Base-by-base conservation (phyloP, 1,140 invertebrate species). In the Dinoponera quadriceps region DNA sequence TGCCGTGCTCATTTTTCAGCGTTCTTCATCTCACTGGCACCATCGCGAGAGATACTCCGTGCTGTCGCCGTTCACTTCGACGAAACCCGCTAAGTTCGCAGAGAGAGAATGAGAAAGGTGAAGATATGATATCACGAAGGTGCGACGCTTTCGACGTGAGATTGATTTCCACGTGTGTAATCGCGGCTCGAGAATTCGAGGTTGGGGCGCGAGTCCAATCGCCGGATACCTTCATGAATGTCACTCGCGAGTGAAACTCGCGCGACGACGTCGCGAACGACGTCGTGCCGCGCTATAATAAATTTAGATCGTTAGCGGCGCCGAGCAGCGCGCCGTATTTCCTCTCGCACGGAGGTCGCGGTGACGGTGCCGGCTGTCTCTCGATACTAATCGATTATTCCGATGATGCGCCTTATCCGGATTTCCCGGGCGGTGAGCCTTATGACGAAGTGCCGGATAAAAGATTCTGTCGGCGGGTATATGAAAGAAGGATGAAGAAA, bases 401-500 rank as follows among this genome's bases (percentile, higher is more conserved):
- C 65, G 66, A 87, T 85, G 78, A 84, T 66, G 44, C 63, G 69
- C 57, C 66, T 74, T 57, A 77, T 87, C 62, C 20, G 72, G 85
- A 81, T 69, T 27, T 73, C 29, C 54, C 59, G 65, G n/a, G 27
- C 44, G 29, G 20, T 68, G 68, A 69, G 66, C 25, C 51, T 51
- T 60, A 69, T 71, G 86, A 82, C 83, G 87, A 80, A 82, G 75
- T 69, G 62, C 81, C 71, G 87, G 57, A 75, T 82, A 88, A 87
- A 57, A 49, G 60, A 86, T 83, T 86, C 62, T 69, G 63, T 69
- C 68, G 62, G 65, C 68, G 29, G 51, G 57, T 68, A 33, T 74
- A 82, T 59, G 86, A 71, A 84, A 82, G 84, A 82, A 78, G 85
- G 62, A 89, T 85, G 87, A 89, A 87, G 85, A 89, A 89, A 88